phyloP scores from a whole-genome alignment of 2,888 invertebrate species.

The Epinotia ramella region DNA sequence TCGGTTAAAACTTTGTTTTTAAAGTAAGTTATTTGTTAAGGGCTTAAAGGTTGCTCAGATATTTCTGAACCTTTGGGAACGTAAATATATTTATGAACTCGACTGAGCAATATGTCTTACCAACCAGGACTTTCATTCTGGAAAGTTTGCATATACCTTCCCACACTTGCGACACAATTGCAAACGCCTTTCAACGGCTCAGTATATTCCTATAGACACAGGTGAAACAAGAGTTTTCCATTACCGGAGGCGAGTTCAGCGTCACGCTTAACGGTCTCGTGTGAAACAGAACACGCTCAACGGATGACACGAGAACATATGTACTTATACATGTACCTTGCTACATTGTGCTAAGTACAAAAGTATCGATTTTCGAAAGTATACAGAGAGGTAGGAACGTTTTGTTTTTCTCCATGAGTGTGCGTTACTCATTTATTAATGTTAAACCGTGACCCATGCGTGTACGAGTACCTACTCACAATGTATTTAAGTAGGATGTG shows the following conservation, averaged over 20 bases:
- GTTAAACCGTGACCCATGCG: constrained; percentile 22
- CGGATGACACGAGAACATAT: constrained; percentile 46
- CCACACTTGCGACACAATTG: constrained; percentile 23
- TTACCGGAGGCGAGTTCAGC: constrained; percentile 60
- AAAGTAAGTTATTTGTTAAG: too few species aligned
- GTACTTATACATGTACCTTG: constrained; percentile 5
- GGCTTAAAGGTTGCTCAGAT: too few species aligned
- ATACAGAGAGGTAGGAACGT: constrained; percentile 9
- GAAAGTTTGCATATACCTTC: constrained; percentile 23
- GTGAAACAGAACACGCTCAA: constrained; percentile 61
- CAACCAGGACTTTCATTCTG: neutral
- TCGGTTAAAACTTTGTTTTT: too few species aligned
- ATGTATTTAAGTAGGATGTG: constrained; percentile 22
- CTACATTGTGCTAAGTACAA: constrained; percentile 33
- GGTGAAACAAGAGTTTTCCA: constrained; percentile 73
- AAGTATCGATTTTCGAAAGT: constrained; percentile 44
- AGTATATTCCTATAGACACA: constrained; percentile 31
- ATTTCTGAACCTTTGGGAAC: too few species aligned
- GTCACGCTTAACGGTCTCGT: constrained; percentile 62
- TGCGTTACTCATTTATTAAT: constrained; percentile 37
- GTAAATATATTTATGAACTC: too few species aligned
- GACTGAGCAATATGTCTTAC: neutral
- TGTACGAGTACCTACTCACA: constrained; percentile 1
- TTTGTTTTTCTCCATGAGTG: constrained; percentile 37
- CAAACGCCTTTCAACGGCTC: constrained; percentile 33